Percentiles rank a stretch among this genome's conserved stretches.
Evolutionary conservation across 2,888 invertebrate species (phyloP).

Genomic region (Diarsia mendica): DNA sequence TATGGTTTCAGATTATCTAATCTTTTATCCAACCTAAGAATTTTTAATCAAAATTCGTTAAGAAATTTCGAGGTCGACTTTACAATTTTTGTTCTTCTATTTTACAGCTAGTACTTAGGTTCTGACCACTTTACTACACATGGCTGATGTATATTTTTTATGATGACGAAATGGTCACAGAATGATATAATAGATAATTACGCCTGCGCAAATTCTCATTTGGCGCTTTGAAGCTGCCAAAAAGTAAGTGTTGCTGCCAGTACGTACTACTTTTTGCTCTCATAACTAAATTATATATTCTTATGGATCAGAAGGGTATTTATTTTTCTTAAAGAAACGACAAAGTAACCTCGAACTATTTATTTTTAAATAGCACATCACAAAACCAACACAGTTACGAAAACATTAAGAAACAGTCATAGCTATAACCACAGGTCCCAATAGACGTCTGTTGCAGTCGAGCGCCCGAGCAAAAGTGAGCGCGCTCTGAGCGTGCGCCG

Average conservation of each 20-base stretch:
- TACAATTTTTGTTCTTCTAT: background rate
- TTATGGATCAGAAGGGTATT: too few species aligned
- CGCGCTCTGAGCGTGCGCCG: too few species aligned
- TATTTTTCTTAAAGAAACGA: too few species aligned
- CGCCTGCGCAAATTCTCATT: conserved; percentile 5
- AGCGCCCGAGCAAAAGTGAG: too few species aligned
- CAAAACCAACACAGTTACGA: too few species aligned
- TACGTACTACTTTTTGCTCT: background rate
- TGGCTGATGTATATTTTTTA: background rate
- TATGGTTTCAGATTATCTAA: background rate
- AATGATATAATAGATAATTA: conserved; percentile 10
- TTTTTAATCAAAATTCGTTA: background rate
- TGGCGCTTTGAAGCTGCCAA: conserved; percentile 1
- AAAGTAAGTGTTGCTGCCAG: background rate
- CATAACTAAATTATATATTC: background rate
- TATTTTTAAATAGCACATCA: too few species aligned
- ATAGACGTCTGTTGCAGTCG: too few species aligned
- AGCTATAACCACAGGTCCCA: too few species aligned
- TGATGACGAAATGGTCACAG: background rate
- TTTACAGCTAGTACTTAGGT: background rate
- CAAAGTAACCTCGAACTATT: too few species aligned
- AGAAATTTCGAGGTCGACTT: background rate
- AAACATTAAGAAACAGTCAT: too few species aligned
- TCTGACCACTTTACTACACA: background rate
- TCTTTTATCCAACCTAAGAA: background rate